Conservation (phyloP, 1,140 invertebrate genomes). For the Thaumatotibia leucotreta region DNA sequence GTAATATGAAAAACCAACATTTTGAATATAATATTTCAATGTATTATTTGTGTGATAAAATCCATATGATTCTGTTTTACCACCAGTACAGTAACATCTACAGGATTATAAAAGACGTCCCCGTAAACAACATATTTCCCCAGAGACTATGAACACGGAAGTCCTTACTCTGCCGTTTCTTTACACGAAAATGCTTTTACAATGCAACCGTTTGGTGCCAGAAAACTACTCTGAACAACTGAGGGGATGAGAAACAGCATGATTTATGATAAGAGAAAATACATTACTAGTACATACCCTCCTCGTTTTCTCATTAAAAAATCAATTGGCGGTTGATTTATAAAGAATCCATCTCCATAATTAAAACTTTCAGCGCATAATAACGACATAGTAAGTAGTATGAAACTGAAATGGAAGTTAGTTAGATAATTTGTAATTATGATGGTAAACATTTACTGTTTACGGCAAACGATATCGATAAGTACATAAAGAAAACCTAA, state of each 20-base stretch:
- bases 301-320: background rate
- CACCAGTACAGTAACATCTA: no score
- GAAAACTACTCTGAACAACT: background rate
- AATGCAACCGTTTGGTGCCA: background rate
- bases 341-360: background rate
- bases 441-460: no score
- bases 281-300: background rate
- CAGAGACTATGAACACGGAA: background rate
- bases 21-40: no score
- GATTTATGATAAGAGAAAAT: background rate
- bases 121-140: background rate
- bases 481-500: no score
- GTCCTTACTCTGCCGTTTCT: background rate
- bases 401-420: no score
- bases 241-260: background rate
- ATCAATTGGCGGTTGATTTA: background rate
- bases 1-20: no score
- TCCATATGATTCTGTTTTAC: no score
- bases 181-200: conserved; percentile 4
- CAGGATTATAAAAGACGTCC: background rate
- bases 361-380: no score
- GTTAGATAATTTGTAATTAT: no score
- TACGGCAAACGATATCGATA: no score
- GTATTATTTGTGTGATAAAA: no score
- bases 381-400: no score